Conservation (phyloP, 2,888 invertebrate species). For the Hermodice carunculata region DNA sequence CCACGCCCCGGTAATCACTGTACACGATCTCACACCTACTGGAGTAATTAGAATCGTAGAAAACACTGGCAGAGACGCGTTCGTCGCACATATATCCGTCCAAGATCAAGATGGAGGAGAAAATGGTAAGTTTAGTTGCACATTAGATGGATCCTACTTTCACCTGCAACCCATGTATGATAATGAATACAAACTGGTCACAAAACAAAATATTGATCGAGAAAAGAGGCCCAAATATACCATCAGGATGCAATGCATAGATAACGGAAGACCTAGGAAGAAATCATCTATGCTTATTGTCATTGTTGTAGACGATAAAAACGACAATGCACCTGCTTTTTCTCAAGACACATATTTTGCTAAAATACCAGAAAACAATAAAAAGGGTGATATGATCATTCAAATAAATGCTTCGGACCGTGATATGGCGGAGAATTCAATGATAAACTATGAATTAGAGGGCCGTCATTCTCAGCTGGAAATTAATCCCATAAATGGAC, state of each 20-base stretch:
- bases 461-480: not conserved
- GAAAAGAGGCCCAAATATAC: slow-evolving; percentile 27
- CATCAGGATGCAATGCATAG: slow-evolving; percentile 26
- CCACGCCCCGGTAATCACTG: slow-evolving; percentile 88
- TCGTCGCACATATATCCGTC: slow-evolving; percentile 38
- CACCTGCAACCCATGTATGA: slow-evolving; percentile 42
- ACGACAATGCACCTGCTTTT: slow-evolving; percentile 37
- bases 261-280: slow-evolving; percentile 25
- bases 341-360: slow-evolving; percentile 21
- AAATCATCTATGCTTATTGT: slow-evolving; percentile 15
- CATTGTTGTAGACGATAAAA: slow-evolving; percentile 30
- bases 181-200: slow-evolving; percentile 30
- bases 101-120: slow-evolving; percentile 30
- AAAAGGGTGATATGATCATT: slow-evolving; percentile 15
- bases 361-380: slow-evolving; percentile 30
- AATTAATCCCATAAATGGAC: slow-evolving; percentile 28
- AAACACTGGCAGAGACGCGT: no score
- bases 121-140: slow-evolving; percentile 29
- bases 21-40: slow-evolving; percentile 85
- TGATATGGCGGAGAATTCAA: slow-evolving; percentile 54
- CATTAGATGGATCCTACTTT: slow-evolving; percentile 55
- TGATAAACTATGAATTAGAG: slow-evolving; percentile 48
- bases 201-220: slow-evolving; percentile 29
- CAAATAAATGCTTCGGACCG: slow-evolving; percentile 32
- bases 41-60: slow-evolving; percentile 72